A percentile compares a stretch with the other conserved stretches of the same genome.
Conservation (phyloP, 2,113 vertebrate genomes). For the Chamaea fasciata region DNA sequence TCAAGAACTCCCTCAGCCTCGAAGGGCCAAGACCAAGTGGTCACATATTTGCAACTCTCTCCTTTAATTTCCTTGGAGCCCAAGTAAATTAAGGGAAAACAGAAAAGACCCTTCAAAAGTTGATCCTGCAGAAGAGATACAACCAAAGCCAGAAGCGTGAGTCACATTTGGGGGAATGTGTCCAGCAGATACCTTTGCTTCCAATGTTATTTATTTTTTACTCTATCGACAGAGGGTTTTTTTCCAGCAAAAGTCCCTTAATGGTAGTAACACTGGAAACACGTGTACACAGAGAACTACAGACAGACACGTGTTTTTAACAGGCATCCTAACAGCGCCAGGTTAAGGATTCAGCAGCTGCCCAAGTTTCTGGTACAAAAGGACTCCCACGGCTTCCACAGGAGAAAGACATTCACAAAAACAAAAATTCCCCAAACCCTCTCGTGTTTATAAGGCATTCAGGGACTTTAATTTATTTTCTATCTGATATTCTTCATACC, state of each 20-base stretch:
- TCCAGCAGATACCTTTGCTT: background rate
- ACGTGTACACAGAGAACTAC: accelerated
- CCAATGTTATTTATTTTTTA: background rate
- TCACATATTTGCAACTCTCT: background rate
- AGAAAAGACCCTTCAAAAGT: background rate
- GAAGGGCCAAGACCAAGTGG: background rate
- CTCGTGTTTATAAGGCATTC: background rate
- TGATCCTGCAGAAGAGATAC: background rate
- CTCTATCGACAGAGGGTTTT: background rate
- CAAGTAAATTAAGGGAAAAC: background rate
- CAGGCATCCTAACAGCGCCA: background rate
- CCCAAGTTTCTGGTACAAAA: background rate
- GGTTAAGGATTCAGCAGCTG: background rate
- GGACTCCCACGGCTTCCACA: background rate
- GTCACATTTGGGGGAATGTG: accelerated
- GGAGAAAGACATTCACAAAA: background rate
- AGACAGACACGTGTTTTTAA: background rate
- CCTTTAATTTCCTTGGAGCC: background rate
- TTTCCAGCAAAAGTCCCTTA: background rate
- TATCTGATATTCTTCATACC: background rate
- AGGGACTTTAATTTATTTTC: background rate
- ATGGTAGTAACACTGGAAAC: background rate
- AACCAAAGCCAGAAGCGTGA: background rate
- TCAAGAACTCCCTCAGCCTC: background rate
- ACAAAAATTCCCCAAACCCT: background rate